Percentiles rank a stretch among this genome's conserved stretches.
Evolutionary conservation across 2,888 invertebrate genomes (phyloP).

Genomic region (Nebria brevicollis): DNA sequence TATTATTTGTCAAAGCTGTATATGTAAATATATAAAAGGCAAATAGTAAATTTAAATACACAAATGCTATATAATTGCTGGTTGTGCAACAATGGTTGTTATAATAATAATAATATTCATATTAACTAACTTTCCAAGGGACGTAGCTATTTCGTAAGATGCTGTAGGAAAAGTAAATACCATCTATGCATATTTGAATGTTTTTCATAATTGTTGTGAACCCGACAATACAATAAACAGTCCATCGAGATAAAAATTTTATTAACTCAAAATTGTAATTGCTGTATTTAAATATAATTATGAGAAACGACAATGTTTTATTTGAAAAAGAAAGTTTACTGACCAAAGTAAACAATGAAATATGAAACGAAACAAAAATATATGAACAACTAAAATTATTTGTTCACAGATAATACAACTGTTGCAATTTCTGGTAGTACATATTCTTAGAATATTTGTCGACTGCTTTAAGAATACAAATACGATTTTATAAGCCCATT

Average conservation of each 20-base stretch:
- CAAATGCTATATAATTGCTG: not conserved
- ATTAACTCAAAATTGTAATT: slow-evolving; percentile 35
- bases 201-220: not conserved
- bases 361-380: slow-evolving; percentile 12
- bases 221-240: not conserved
- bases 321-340: slow-evolving; percentile 38
- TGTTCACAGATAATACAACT: slow-evolving; percentile 28
- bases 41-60: not conserved
- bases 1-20: no score
- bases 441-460: not conserved
- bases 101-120: not conserved
- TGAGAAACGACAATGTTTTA: slow-evolving; percentile 37
- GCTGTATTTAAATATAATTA: slow-evolving; percentile 41
- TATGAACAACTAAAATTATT: slow-evolving; percentile 20
- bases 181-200: not conserved
- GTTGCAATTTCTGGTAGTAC: not conserved
- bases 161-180: not conserved
- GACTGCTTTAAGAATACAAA: no score
- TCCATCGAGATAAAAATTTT: slow-evolving; percentile 32
- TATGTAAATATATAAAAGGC: not conserved
- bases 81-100: not conserved
- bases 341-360: slow-evolving; percentile 33
- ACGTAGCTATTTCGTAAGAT: not conserved
- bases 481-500: no score
- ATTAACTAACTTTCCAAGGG: slow-evolving; percentile 1